A percentile compares a stretch with the other conserved stretches of the same genome.
Evolutionary conservation across 2,113 vertebrate genomes (phyloP).

Genomic region (Colinus virginianus): DNA sequence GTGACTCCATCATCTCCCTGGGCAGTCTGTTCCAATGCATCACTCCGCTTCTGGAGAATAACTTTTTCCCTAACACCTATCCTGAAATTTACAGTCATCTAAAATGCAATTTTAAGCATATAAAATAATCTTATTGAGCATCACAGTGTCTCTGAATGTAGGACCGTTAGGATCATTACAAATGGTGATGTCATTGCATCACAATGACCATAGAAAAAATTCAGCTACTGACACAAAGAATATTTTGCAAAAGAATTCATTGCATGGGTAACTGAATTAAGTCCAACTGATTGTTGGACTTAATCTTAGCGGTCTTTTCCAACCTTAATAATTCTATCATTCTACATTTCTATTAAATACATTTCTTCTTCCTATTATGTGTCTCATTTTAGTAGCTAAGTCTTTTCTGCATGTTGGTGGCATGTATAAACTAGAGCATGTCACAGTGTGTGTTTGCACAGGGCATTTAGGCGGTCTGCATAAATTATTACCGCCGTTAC

Average conservation of each 20-base stretch:
- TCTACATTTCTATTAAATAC: not conserved
- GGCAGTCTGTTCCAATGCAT: too few relatives aligned
- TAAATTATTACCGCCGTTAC: not conserved
- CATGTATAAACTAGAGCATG: accelerated
- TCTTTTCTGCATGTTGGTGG: not conserved
- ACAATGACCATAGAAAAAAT: slow-evolving; percentile 12
- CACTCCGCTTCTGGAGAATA: too few relatives aligned
- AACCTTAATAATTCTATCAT: too few relatives aligned
- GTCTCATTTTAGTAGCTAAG: not conserved
- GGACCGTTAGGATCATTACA: not conserved
- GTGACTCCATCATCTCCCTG: too few relatives aligned
- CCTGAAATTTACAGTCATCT: not conserved
- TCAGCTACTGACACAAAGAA: not conserved
- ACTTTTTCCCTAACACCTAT: too few relatives aligned
- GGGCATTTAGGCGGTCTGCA: not conserved
- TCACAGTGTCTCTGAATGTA: not conserved
- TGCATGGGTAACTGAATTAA: not conserved
- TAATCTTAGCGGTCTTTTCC: too few relatives aligned
- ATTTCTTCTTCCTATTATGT: not conserved
- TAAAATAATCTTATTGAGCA: not conserved
- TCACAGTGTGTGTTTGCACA: not conserved
- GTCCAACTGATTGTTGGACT: too few relatives aligned
- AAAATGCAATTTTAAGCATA: not conserved
- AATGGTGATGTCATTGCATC: too few relatives aligned
- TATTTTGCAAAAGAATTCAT: not conserved